Base-by-base conservation (phyloP, 2,797 vertebrate species). In the Sebastes miniatus region DNA sequence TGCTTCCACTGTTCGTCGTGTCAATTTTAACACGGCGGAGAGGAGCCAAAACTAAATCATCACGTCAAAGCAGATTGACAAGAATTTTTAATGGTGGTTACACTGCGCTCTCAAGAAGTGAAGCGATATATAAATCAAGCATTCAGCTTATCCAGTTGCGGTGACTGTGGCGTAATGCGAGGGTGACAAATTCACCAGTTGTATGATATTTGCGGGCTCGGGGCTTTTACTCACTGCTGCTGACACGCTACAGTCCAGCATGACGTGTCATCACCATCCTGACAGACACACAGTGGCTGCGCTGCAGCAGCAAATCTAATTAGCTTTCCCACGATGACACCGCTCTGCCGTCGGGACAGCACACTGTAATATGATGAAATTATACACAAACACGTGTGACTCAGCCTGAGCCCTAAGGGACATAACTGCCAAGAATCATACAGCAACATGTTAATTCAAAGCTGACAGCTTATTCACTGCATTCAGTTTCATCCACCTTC, bases 161-260 rank as follows among this genome's bases (percentile, higher is more conserved):
- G 94, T 87, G 89, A 89, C 87, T 87, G 90, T 9, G 76, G 79
- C 91, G 75, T 90, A 85, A 89, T 91, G 89, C 3, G 20, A 83
- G 83, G 89, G 92, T 89, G 92, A 94, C 92, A 95, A 92, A 93
- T 88, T 90, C 93, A 90, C 81, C 94, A 95, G 89, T 83, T 50
- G 62, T 90, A 79, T 87, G 88, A 92, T 91, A 91, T 87, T 88
- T 93, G 83, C 67, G 58, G 83, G 81, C 86, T 73, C 25, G 5
- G 64, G 79, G 77, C 80, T 84, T 78, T 85, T 84, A 59, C 74
- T 79, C 82, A 7, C 75, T 59, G 81, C 79, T 83, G 73, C 84
- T 86, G 87, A 93, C 91, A 89, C 56, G 79, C 89, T 84, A 74
- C 76, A 79, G 85, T 59, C 79, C 82, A 57, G 69, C 78, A 47